Conservation (phyloP, 2,113 vertebrate genomes). For the Nothobranchius furzeri region DNA sequence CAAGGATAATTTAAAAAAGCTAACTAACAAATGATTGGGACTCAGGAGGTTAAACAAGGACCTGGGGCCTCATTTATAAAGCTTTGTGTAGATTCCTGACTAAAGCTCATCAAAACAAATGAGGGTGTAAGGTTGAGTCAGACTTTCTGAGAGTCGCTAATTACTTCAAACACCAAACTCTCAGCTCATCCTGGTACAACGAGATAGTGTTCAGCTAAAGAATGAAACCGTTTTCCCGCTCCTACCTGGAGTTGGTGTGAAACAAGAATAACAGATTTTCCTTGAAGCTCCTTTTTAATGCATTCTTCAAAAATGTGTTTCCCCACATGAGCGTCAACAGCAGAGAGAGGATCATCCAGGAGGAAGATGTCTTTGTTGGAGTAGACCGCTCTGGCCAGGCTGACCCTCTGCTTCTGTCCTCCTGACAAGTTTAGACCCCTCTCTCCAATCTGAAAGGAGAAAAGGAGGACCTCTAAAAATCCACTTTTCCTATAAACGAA, state of each 20-base stretch:
- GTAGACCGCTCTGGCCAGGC: constrained; percentile 81
- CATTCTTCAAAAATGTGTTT: constrained; percentile 83
- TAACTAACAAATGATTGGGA: too few relatives aligned
- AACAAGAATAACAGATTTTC: constrained; percentile 79
- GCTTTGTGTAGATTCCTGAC: too few relatives aligned
- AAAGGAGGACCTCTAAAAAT: neutral
- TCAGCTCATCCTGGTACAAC: too few relatives aligned
- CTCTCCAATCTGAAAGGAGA: constrained; percentile 76
- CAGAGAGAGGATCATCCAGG: constrained; percentile 82
- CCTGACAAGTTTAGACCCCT: constrained; percentile 82
- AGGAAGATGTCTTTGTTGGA: constrained; percentile 79
- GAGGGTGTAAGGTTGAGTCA: too few relatives aligned
- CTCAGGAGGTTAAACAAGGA: too few relatives aligned
- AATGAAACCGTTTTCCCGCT: rapidly evolving
- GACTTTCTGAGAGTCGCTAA: too few relatives aligned
- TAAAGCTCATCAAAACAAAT: too few relatives aligned
- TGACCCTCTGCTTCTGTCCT: constrained; percentile 83
- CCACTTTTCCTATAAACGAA: too few relatives aligned
- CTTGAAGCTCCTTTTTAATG: constrained; percentile 76
- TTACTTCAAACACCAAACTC: too few relatives aligned
- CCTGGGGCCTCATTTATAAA: too few relatives aligned
- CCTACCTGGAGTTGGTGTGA: constrained; percentile 84
- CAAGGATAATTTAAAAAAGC: too few relatives aligned
- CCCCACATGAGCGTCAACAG: constrained; percentile 81
- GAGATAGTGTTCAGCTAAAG: neutral